A percentile compares a stretch with the other conserved stretches of the same genome.
Evolutionary conservation across 2,888 invertebrate genomes (phyloP).

Genomic region (Monoplex corrugatus): DNA sequence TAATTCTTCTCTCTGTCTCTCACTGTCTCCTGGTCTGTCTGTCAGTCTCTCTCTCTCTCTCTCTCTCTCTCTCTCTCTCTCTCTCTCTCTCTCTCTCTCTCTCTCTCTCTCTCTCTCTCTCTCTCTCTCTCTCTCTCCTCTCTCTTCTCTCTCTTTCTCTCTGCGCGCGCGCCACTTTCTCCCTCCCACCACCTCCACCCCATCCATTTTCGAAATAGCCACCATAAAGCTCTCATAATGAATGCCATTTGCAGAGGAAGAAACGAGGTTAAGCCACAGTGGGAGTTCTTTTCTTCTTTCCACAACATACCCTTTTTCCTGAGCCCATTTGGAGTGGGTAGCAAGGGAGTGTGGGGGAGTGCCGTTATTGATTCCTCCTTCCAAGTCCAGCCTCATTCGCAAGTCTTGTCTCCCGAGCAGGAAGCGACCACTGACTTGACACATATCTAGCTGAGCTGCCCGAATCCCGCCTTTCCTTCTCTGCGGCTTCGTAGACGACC

Average conservation of each 20-base stretch:
- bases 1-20: too few species aligned
- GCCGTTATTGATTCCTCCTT: constrained; percentile 10
- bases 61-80: background rate
- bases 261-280: background rate
- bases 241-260: constrained; percentile 29
- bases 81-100: background rate
- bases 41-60: background rate
- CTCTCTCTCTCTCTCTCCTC: background rate
- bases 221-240: background rate
- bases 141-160: background rate
- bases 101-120: background rate
- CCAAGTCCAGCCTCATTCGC: background rate
- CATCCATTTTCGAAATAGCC: background rate
- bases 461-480: too few species aligned
- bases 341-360: background rate
- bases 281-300: background rate
- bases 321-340: background rate
- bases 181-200: too few species aligned
- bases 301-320: background rate
- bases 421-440: background rate
- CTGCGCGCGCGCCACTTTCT: background rate
- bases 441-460: too few species aligned
- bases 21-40: too few species aligned
- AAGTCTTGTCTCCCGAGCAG: background rate
- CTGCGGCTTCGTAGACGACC: too few species aligned